Evolutionary conservation across 1,140 invertebrate species (phyloP).

Genomic region (Polyergus mexicanus): DNA sequence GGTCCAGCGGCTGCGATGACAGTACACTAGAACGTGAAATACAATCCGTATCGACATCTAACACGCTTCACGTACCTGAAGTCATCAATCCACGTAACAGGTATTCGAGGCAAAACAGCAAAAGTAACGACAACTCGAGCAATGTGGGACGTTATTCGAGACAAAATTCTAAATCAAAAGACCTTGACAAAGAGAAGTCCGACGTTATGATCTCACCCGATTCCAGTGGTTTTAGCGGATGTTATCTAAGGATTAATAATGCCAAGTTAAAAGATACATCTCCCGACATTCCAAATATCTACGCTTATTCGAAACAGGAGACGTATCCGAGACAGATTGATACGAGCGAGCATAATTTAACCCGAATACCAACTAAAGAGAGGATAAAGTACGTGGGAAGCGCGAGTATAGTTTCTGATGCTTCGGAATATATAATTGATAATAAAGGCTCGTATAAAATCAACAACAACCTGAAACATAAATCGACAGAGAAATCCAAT

Average conservation of each 20-base stretch:
- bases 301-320: slow-evolving; percentile 51
- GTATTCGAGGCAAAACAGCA: slow-evolving; percentile 75
- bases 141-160: slow-evolving; percentile 67
- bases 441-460: slow-evolving; percentile 77
- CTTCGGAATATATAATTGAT: slow-evolving; percentile 69
- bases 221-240: slow-evolving; percentile 68
- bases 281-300: slow-evolving; percentile 37
- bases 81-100: slow-evolving; percentile 65
- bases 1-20: slow-evolving; percentile 80
- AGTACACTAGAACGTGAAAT: slow-evolving; percentile 83
- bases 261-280: slow-evolving; percentile 70
- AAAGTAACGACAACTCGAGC: slow-evolving; percentile 48
- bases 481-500: slow-evolving; percentile 52
- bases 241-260: slow-evolving; percentile 73
- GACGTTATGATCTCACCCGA: slow-evolving; percentile 75
- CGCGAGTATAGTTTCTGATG: slow-evolving; percentile 59
- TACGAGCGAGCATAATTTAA: slow-evolving; percentile 40
- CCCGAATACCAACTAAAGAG: slow-evolving; percentile 66
- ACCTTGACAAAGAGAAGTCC: slow-evolving; percentile 70
- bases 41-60: slow-evolving; percentile 44
- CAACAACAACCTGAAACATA: slow-evolving; percentile 64
- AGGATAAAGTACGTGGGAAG: slow-evolving; percentile 79
- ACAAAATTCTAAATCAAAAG: slow-evolving; percentile 77
- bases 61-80: slow-evolving; percentile 68
- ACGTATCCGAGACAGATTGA: slow-evolving; percentile 54